Conservation (phyloP, 2,888 invertebrate species). For the Lydus trimaculatus region DNA sequence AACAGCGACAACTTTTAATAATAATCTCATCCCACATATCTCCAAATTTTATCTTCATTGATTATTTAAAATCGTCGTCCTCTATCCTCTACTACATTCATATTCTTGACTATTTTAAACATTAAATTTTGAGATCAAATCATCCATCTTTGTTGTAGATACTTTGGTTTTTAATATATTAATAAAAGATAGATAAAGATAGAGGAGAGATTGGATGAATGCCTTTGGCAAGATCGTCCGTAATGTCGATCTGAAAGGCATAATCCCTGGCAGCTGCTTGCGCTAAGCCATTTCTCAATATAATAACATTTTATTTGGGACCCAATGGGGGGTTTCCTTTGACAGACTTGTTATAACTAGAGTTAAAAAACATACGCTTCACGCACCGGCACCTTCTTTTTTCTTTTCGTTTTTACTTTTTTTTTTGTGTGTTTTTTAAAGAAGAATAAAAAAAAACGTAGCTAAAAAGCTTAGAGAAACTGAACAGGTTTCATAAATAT, state of each 20-base stretch:
- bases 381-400: conserved; percentile 52
- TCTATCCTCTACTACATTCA: neutral
- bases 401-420: neutral
- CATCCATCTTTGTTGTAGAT: conserved; percentile 19
- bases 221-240: conserved; percentile 32
- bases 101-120: neutral
- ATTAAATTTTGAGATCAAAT: conserved; percentile 30
- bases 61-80: neutral
- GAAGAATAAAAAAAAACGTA: neutral
- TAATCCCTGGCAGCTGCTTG: conserved; percentile 53
- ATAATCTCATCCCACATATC: neutral
- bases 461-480: conserved; percentile 44
- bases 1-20: neutral
- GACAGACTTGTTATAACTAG: conserved; percentile 52
- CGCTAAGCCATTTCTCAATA: conserved; percentile 53
- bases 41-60: neutral
- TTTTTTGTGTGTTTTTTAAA: conserved; percentile 25
- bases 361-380: conserved; percentile 53
- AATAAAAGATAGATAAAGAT: neutral
- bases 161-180: neutral
- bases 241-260: conserved; percentile 45
- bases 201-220: conserved; percentile 22
- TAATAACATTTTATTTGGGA: conserved; percentile 54
- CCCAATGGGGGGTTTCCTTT: conserved; percentile 51
- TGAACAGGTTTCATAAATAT: conserved; percentile 50